phyloP scores from a whole-genome alignment of 2,888 invertebrate species.

The Stomorhina lunata region DNA sequence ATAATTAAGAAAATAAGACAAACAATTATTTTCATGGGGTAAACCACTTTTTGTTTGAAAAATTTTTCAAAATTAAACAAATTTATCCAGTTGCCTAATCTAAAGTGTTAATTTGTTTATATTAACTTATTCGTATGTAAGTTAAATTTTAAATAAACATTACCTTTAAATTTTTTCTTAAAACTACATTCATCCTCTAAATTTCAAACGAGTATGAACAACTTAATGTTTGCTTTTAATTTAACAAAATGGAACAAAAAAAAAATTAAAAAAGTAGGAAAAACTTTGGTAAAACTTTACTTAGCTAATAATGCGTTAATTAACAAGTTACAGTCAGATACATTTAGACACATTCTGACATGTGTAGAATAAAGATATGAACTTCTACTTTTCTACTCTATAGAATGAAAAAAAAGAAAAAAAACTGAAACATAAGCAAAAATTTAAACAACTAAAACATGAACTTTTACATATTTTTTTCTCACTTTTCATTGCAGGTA shows the following conservation, averaged over 20 bases:
- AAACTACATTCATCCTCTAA: too few species aligned
- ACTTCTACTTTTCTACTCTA: too few species aligned
- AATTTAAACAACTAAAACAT: slow-evolving; percentile 28
- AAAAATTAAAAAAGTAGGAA: neutral
- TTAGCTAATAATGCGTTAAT: slow-evolving; percentile 64
- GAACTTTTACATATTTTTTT: slow-evolving; percentile 40
- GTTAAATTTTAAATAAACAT: too few species aligned
- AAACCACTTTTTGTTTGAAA: too few species aligned
- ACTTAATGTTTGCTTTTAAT: slow-evolving; percentile 4
- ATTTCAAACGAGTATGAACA: too few species aligned
- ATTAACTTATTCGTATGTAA: too few species aligned
- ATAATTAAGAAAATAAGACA: too few species aligned
- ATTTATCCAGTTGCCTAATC: too few species aligned
- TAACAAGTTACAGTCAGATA: slow-evolving; percentile 60
- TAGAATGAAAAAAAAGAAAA: slow-evolving; percentile 7
- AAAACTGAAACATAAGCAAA: slow-evolving; percentile 12
- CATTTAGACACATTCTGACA: neutral
- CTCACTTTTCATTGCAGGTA: slow-evolving; percentile 62
- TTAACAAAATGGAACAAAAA: neutral
- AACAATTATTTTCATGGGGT: too few species aligned
- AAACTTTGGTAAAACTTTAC: slow-evolving; percentile 42
- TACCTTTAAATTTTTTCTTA: too few species aligned
- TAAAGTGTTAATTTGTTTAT: too few species aligned
- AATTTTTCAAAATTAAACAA: too few species aligned
- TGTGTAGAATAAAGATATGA: neutral